phyloP scores from a whole-genome alignment of 2,888 invertebrate species.

The Mycalesis mineus region DNA sequence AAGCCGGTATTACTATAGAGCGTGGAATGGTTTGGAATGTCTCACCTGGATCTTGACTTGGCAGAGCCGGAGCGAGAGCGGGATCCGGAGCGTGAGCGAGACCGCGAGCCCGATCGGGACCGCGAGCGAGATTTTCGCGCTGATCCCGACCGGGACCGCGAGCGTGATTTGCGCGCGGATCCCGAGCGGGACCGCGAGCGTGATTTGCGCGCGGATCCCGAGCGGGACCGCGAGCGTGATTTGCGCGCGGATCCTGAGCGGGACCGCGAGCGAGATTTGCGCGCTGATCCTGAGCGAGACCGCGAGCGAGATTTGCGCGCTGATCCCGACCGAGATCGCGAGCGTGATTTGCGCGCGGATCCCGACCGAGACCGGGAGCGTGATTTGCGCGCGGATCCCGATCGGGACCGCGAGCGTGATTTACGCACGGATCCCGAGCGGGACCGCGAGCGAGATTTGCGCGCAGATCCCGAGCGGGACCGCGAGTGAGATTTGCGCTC shows the following conservation, averaged over 20 bases:
- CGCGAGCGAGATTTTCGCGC: slow-evolving; percentile 30
- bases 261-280: too few relatives aligned
- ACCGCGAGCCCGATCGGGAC: slow-evolving; percentile 26
- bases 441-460: slow-evolving; percentile 41
- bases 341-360: slow-evolving; percentile 8
- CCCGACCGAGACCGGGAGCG: slow-evolving; percentile 29
- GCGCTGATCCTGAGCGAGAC: too few relatives aligned
- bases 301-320: too few relatives aligned
- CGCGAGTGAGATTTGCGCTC: too few relatives aligned
- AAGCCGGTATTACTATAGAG: too few relatives aligned
- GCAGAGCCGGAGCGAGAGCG: slow-evolving; percentile 40
- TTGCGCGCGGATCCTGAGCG: slow-evolving; percentile 31
- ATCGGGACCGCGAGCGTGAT: slow-evolving; percentile 30
- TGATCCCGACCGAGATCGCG: slow-evolving; percentile 32
- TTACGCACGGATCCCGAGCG: too few relatives aligned
- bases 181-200: slow-evolving; percentile 30
- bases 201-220: slow-evolving; percentile 22
- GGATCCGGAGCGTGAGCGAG: slow-evolving; percentile 3
- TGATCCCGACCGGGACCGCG: slow-evolving; percentile 30
- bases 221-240: slow-evolving; percentile 28
- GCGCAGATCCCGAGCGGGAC: background rate
- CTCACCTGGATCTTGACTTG: too few relatives aligned
- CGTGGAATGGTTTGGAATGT: too few relatives aligned
- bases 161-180: too few relatives aligned
- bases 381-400: slow-evolving; percentile 30